Evolutionary conservation across 1,140 invertebrate genomes (phyloP), one percentile per base, ranked within the genome.

Genomic region (Sinonovacula constricta): DNA sequence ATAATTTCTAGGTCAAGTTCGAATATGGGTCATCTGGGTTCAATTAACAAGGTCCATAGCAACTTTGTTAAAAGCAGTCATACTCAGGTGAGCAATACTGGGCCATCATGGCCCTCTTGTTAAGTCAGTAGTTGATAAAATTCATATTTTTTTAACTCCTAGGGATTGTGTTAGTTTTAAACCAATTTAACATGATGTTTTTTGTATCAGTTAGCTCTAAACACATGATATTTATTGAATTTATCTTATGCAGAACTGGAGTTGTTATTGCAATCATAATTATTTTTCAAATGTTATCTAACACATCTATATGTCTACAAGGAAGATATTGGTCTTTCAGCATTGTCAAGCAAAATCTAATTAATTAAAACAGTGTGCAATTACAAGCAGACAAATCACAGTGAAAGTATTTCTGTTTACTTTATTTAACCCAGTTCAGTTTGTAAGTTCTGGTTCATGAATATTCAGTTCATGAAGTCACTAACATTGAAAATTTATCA

Each of bases 301-400:
- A 65, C 33, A 60, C 15, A 60, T 60, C 15, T 60, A 60, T 60
- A 60, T 60, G 57, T n/a, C 57, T 60, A 60, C 57, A 60, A 60
- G 57, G n/a, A 60, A 60, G 57, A 60, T 60, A 60, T 60, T 60
- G 57, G 30, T 5, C 57, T 60, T 60, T 60, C 57, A 60, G 57
- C 57, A 60, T 65, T 36, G 60, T 45, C 57, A 60, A 60, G 57
- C 57, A 60, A 60, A 60, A 60, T 60, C 57, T 60, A 30, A 60
- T 60, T 60, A 60, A n/a, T 60, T 28, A 60, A 34, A 65, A 39
- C 60, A 65, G 60, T 65, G 30, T 65, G 60, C 33, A 65, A 65
- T 65, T 65, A 65, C 60, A 65, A 65, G 4, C 60, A 65, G 60
- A 65, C 60, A 65, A 65, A 65, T 65, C 60, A 65, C 60, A 65